phyloP scores from a whole-genome alignment of 2,888 invertebrate species.

The Erebia ligea region DNA sequence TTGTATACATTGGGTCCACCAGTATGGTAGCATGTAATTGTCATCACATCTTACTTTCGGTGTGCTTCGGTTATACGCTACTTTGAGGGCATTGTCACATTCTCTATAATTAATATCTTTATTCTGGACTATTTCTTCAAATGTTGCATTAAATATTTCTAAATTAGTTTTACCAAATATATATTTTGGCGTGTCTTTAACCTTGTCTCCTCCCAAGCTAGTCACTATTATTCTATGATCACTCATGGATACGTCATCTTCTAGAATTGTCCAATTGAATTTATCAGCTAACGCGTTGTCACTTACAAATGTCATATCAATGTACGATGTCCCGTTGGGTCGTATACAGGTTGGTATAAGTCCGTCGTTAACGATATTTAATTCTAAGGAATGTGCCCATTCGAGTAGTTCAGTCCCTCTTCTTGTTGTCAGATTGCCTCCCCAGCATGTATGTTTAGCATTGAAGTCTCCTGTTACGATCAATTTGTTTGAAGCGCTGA shows the following conservation, averaged over 20 bases:
- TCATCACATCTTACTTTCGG: not conserved
- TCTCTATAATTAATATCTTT: too few species aligned
- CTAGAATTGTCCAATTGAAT: not conserved
- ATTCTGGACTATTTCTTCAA: too few species aligned
- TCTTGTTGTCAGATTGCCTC: not conserved
- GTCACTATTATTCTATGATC: not conserved
- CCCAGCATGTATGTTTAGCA: too few species aligned
- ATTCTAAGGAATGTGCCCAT: not conserved
- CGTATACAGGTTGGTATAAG: too few species aligned
- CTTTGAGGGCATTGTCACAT: too few species aligned
- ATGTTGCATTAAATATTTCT: too few species aligned
- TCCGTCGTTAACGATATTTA: not conserved
- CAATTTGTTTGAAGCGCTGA: not conserved
- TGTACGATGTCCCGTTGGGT: too few species aligned
- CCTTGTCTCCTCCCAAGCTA: not conserved
- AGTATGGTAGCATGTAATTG: not conserved
- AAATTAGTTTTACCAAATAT: too few species aligned
- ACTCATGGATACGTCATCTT: not conserved
- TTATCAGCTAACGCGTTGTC: too few species aligned
- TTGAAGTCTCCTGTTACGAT: not conserved
- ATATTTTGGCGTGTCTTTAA: too few species aligned
- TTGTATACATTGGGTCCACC: not conserved
- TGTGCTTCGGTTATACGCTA: too few species aligned
- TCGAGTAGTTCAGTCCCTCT: not conserved
- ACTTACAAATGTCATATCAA: too few species aligned